Conservation (phyloP, 1,140 invertebrate species). For the Hylyphantes graminicola region DNA sequence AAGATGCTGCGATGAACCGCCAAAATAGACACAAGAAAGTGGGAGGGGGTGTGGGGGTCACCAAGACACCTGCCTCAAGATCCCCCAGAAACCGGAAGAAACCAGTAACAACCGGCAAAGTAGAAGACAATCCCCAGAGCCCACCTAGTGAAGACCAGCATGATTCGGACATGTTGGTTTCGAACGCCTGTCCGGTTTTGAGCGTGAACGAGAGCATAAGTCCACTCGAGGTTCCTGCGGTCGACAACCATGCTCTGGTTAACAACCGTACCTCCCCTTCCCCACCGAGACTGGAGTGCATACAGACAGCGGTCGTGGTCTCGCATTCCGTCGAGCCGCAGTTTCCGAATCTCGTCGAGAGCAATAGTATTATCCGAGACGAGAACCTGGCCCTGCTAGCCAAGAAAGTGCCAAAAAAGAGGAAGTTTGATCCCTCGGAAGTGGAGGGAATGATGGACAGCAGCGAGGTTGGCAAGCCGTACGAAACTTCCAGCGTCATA, state of each 20-base stretch:
- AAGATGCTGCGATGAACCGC: constrained; percentile 53
- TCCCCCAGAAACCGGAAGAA: constrained; percentile 45
- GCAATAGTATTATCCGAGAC: constrained; percentile 15
- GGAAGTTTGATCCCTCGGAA: constrained; percentile 86
- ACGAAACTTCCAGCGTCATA: constrained; percentile 46
- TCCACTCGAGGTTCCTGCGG: background rate
- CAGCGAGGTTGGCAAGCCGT: constrained; percentile 30
- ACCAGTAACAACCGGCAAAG: constrained; percentile 2
- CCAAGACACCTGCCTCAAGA: constrained; percentile 54
- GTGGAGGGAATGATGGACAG: constrained; percentile 72
- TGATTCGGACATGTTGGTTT: background rate
- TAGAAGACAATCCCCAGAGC: constrained; percentile 25
- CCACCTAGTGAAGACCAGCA: background rate
- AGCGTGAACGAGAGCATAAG: constrained; percentile 14
- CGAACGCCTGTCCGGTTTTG: background rate
- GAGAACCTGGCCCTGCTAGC: constrained; percentile 48
- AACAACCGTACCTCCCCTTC: constrained; percentile 45
- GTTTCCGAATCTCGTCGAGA: constrained; percentile 48
- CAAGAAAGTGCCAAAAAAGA: constrained; percentile 84
- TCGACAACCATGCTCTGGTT: background rate
- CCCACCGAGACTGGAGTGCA: constrained; percentile 54
- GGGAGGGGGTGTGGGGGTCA: constrained; percentile 45
- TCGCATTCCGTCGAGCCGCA: constrained; percentile 39
- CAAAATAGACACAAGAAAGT: constrained; percentile 50
- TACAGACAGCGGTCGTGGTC: constrained; percentile 53